phyloP scores from a whole-genome alignment of 1,140 invertebrate genomes.

The Aphelinus atriplicis region DNA sequence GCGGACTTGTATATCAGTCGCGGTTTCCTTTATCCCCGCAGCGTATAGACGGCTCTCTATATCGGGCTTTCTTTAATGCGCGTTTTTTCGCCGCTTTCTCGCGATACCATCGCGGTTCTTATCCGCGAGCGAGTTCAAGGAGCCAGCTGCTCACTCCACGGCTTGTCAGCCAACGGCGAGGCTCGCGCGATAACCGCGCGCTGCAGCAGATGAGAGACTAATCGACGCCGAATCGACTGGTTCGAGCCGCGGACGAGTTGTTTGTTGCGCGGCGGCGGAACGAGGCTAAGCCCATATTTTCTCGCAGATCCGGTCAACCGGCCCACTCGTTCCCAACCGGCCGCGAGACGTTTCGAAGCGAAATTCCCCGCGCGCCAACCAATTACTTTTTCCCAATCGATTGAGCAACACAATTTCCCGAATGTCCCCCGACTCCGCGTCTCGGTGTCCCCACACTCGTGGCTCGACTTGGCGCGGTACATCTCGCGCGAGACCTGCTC shows the following conservation, averaged over 20 bases:
- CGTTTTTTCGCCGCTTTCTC: not conserved
- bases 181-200: no score
- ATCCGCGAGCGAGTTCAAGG: conserved; percentile 34
- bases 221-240: conserved; percentile 46
- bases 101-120: conserved; percentile 22
- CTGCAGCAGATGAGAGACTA: conserved; percentile 42
- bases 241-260: not conserved
- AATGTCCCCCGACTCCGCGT: no score
- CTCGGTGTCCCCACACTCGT: no score
- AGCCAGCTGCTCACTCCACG: conserved; percentile 17
- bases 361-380: not conserved
- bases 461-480: no score
- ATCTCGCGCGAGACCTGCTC: no score
- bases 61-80: not conserved
- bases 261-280: not conserved
- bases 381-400: no score
- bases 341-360: not conserved
- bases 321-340: no score
- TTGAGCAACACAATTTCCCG: no score
- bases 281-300: not conserved
- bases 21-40: not conserved
- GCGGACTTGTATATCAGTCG: no score
- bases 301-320: not conserved
- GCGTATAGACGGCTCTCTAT: no score
- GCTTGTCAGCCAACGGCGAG: conserved; percentile 5